Evolutionary conservation across 2,113 vertebrate species (phyloP).

Genomic region (Fukomys damarensis): DNA sequence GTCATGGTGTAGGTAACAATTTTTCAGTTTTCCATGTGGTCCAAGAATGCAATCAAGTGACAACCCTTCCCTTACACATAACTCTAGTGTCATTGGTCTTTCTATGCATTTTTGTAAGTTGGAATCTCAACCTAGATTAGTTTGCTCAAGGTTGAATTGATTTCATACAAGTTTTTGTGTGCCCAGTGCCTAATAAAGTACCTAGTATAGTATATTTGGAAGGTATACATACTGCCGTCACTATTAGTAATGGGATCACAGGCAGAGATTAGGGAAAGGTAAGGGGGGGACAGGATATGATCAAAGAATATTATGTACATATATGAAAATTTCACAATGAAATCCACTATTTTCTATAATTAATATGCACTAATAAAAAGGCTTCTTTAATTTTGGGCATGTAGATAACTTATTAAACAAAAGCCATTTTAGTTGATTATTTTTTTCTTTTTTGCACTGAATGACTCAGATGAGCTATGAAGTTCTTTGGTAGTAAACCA

Average conservation of each 20-base stretch:
- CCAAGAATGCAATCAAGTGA: neutral
- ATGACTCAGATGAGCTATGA: neutral
- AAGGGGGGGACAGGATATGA: neutral
- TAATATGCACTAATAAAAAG: conserved; percentile 18
- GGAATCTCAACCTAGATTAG: neutral
- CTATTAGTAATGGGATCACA: neutral
- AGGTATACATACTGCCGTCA: neutral
- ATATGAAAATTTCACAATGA: neutral
- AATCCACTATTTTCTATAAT: neutral
- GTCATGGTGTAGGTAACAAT: neutral
- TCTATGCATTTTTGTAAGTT: neutral
- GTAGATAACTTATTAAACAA: neutral
- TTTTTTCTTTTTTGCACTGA: conserved; percentile 17
- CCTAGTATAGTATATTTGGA: neutral
- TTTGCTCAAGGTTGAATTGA: neutral
- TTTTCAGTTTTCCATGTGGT: neutral
- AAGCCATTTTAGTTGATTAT: neutral
- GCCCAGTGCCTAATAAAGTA: neutral
- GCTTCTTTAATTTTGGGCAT: neutral
- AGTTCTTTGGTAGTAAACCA: conserved; percentile 6
- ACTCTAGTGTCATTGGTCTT: neutral
- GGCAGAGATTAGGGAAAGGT: neutral
- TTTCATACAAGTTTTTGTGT: neutral
- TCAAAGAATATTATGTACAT: neutral
- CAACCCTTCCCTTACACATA: neutral